Conservation (phyloP, 2,113 vertebrate species). For the Spea bombifrons region DNA sequence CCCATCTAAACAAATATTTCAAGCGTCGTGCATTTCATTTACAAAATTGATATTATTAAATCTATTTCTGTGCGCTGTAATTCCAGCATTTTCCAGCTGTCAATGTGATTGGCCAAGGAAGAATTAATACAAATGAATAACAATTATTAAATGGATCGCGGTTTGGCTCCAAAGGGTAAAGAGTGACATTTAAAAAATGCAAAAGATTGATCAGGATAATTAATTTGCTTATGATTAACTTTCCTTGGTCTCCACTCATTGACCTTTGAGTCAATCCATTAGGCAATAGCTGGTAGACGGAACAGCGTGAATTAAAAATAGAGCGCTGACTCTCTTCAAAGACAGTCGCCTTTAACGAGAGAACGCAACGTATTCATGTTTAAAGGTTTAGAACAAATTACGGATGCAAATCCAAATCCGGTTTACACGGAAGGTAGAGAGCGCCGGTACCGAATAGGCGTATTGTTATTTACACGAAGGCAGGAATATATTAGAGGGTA, state of each 20-base stretch:
- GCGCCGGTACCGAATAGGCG: background rate
- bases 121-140: conserved; percentile 35
- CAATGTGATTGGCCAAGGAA: background rate
- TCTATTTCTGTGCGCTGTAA: background rate
- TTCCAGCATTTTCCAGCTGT: background rate
- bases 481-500: conserved; percentile 25
- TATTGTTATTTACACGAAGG: conserved; percentile 30
- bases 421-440: conserved; percentile 4
- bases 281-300: conserved; percentile 39
- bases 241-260: conserved; percentile 41
- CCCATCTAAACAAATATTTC: background rate
- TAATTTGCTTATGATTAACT: conserved; percentile 49
- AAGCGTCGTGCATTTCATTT: background rate
- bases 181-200: conserved; percentile 45
- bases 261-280: conserved; percentile 49
- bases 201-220: conserved; percentile 49
- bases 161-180: conserved; percentile 22
- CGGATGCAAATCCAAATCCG: conserved; percentile 24
- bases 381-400: conserved; percentile 45
- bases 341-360: conserved; percentile 33
- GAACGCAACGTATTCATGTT: conserved; percentile 30
- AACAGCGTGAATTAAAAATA: conserved; percentile 15
- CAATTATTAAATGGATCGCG: conserved; percentile 21
- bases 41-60: conserved; percentile 10
- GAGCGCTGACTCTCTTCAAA: conserved; percentile 17